These are phyloP conservation scores for Platyscapa corneri DNA, from an alignment of 1,140 invertebrate species.

Conservation along the genomic window DNA sequence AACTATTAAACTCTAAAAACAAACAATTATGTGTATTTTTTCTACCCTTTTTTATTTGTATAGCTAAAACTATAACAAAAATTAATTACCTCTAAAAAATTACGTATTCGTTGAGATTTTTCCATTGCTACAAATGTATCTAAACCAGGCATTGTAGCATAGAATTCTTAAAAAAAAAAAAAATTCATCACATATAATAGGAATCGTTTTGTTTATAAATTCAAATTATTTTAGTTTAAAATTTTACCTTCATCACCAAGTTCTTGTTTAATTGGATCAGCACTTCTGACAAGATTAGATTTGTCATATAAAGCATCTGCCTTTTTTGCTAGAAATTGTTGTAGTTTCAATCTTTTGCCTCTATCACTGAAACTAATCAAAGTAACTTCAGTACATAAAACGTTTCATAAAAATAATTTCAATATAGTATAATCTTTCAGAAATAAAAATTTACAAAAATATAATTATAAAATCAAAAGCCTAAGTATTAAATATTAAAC, in stretches of 20 bases:
- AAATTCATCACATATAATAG: not conserved
- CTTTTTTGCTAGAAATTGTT: conserved; percentile 88
- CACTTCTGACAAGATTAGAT: conserved; percentile 74
- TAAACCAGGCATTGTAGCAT: conserved; percentile 88
- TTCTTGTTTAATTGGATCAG: conserved; percentile 66
- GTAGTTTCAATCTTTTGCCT: conserved; percentile 86
- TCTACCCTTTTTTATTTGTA: not conserved
- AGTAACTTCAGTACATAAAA: not conserved
- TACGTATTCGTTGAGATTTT: conserved; percentile 80
- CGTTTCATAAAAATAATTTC: not conserved
- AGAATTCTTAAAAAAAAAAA: conserved; percentile 79
- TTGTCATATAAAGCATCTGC: conserved; percentile 81
- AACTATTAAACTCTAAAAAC: conserved; percentile 83
- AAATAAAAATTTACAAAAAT: too few relatives aligned
- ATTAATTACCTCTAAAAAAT: conserved; percentile 85
- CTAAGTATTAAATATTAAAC: too few relatives aligned
- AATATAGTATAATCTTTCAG: too few relatives aligned
- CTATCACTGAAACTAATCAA: conserved; percentile 83
- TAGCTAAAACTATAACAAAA: not conserved
- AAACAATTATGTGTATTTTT: not conserved
- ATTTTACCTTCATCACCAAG: conserved; percentile 71
- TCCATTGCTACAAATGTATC: conserved; percentile 87
- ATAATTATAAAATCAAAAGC: too few relatives aligned
- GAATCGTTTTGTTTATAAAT: not conserved
- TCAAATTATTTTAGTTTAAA: conserved; percentile 10